Conservation (phyloP, 2,113 vertebrate genomes). For the Telmatochromis sp. region DNA sequence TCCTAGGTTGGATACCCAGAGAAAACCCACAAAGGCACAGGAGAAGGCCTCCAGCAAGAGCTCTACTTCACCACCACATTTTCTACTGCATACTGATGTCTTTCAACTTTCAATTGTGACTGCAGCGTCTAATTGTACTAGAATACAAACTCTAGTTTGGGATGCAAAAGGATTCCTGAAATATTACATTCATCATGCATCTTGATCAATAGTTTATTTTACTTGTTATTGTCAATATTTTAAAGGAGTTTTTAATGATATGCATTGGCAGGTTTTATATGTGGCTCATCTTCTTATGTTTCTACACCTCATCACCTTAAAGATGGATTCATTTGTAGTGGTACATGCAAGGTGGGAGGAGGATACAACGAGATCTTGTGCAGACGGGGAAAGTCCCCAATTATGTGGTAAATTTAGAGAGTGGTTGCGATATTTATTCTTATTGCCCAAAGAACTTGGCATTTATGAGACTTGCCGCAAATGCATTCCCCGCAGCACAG, state of each 20-base stretch:
- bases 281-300: constrained; percentile 6
- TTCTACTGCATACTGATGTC: not conserved
- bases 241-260: not conserved
- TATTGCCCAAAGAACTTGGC: constrained; percentile 72
- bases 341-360: constrained; percentile 15
- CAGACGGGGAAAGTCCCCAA: constrained; percentile 79
- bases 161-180: not conserved
- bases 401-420: constrained; percentile 75
- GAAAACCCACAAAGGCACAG: not conserved
- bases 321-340: constrained; percentile 39
- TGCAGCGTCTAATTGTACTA: not conserved
- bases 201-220: not conserved
- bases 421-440: constrained; percentile 67
- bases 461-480: constrained; percentile 72
- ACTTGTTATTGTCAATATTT: not conserved
- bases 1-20: not conserved
- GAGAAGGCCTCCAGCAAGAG: not conserved
- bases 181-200: not conserved
- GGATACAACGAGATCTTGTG: constrained; percentile 56
- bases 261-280: not conserved
- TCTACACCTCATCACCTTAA: constrained; percentile 16
- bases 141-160: not conserved
- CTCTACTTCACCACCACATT: not conserved
- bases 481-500: constrained; percentile 62
- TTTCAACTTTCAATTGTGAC: not conserved